Evolutionary conservation across 2,888 invertebrate species (phyloP).

Genomic region (Apamea anceps): DNA sequence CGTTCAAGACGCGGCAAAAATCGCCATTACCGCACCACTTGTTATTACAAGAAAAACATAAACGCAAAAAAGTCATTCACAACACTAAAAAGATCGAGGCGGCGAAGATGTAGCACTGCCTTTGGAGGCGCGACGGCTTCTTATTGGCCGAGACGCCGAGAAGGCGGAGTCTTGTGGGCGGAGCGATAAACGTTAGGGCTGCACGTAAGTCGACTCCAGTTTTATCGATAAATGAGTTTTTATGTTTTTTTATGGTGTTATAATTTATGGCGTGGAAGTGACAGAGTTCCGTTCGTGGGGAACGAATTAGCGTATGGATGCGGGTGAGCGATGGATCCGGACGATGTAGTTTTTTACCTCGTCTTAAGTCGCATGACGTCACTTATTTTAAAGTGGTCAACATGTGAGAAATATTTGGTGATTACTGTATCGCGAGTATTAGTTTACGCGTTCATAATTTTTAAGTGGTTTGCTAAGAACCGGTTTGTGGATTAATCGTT

Average conservation of each 20-base stretch:
- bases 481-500: slow-evolving; percentile 15
- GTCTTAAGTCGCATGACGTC: slow-evolving; percentile 57
- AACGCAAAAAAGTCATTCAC: slow-evolving; percentile 85
- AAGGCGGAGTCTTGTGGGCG: slow-evolving; percentile 82
- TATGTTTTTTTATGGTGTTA: slow-evolving; percentile 80
- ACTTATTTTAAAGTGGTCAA: slow-evolving; percentile 39
- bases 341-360: slow-evolving; percentile 59
- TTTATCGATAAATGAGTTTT: slow-evolving; percentile 87
- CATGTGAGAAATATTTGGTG: slow-evolving; percentile 42
- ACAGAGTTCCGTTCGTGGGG: slow-evolving; percentile 79
- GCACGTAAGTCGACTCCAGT: slow-evolving; percentile 74
- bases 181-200: slow-evolving; percentile 78
- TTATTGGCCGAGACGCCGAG: slow-evolving; percentile 79
- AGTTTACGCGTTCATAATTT: slow-evolving; percentile 34
- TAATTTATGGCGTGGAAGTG: slow-evolving; percentile 86
- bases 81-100: slow-evolving; percentile 86
- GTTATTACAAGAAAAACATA: slow-evolving; percentile 80
- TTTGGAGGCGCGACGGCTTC: slow-evolving; percentile 69
- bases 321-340: slow-evolving; percentile 75
- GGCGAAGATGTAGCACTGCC: slow-evolving; percentile 76
- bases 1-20: slow-evolving; percentile 69
- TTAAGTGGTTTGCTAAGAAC: slow-evolving; percentile 38
- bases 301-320: slow-evolving; percentile 72
- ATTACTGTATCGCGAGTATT: slow-evolving; percentile 38
- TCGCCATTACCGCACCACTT: slow-evolving; percentile 79